Base-by-base conservation (phyloP, 2,113 vertebrate genomes). In the Melanerpes formicivorus region DNA sequence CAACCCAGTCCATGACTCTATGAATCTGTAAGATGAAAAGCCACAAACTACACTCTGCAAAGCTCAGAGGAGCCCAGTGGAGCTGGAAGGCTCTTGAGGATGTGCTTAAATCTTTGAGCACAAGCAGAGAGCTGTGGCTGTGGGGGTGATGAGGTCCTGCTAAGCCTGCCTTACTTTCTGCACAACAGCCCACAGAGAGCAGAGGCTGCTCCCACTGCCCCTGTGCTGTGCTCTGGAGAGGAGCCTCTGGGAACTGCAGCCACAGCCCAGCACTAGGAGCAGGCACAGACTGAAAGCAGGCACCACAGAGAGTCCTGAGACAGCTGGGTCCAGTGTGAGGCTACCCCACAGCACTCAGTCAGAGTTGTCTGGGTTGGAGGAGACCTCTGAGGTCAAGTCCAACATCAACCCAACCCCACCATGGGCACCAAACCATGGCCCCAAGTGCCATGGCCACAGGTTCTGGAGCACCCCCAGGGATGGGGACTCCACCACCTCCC, bases 181-280 rank as follows among this genome's bases (percentile, higher is more conserved):
- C 27, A 83, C 7, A 65, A 55, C 0, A 0, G 40, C 54, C 26
- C 25, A 15, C 14, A 69, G 55, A 59, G n/a, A 88, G 37, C 48
- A 75, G 29, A 74, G 26, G 1, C 78, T 58, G 23, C 34, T 78
- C 40, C 60, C 55, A 90, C 59, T n/a, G 44, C 4, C 10, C 23
- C 26, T 63, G 21, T 72, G 55, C 50, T 63, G 42, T 42, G 60
- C 74, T 66, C 70, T 92, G 50, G 63, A 26, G 26, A 66, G 23
- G 65, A 79, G 7, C 6, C 3, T 42, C 44, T 81, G 37, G 40
- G 84, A 93, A 75, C 11, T 50, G n/a, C 22, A 90, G 19, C 29
- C 60, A 55, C 25, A 80, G 29, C 14, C 26, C 48, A 87, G 23
- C 25, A 59, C 22, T 26, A 75, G 15, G 4, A 75, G 75, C 22